Conservation (phyloP, 1,140 invertebrate species). For the Pseudachorutes palmiensis region DNA sequence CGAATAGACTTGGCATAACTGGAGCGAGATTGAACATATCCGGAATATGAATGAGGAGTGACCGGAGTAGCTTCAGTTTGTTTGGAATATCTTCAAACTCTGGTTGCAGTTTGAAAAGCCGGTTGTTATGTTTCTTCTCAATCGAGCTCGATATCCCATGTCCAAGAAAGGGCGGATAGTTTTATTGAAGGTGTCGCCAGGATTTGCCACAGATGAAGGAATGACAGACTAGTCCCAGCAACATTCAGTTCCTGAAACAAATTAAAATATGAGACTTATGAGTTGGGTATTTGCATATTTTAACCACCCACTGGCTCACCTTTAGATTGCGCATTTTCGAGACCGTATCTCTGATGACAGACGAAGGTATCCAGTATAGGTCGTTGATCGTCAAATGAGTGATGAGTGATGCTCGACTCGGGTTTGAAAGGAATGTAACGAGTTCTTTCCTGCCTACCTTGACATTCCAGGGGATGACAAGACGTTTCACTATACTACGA, state of each 20-base stretch:
- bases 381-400: slow-evolving; percentile 24
- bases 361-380: slow-evolving; percentile 32
- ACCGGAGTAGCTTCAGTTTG: not conserved
- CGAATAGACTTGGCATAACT: not conserved
- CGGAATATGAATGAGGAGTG: not conserved
- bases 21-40: not conserved
- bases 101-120: not conserved
- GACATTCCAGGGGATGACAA: slow-evolving; percentile 22
- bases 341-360: slow-evolving; percentile 21
- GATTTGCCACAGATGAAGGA: slow-evolving; percentile 14
- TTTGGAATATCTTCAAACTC: not conserved
- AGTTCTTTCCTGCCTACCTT: slow-evolving; percentile 14
- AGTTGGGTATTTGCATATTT: not conserved
- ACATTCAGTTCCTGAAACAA: slow-evolving; percentile 9
- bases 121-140: not conserved
- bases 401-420: slow-evolving; percentile 17
- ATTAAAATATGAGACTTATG: not conserved
- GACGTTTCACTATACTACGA: slow-evolving; percentile 15
- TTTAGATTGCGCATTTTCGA: slow-evolving; percentile 18
- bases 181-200: not conserved
- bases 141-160: slow-evolving; percentile 24
- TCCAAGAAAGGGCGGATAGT: slow-evolving; percentile 18
- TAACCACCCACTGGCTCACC: slow-evolving; percentile 9
- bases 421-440: slow-evolving; percentile 22
- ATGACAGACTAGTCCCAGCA: slow-evolving; percentile 12